Evolutionary conservation across 2,113 vertebrate species (phyloP), one percentile per base, ranked within the genome.

Genomic region (Stegastes partitus): DNA sequence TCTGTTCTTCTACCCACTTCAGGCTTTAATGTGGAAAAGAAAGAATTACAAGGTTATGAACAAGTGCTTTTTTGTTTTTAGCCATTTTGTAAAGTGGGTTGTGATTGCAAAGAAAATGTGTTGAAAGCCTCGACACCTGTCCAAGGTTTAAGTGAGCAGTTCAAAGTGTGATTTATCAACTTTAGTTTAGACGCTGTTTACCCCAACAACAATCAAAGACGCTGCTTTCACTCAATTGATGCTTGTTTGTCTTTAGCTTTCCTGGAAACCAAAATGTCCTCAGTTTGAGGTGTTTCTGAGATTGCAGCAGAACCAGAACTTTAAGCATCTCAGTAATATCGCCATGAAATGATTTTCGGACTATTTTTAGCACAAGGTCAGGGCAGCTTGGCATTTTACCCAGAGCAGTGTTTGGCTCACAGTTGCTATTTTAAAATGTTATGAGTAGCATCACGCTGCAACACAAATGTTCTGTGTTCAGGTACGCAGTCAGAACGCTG

Each of bases 61-160:
- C 28, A 68, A 74, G 70, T 72, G 73, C 53, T 74, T 86, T 87
- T 81, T 83, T 53, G 37, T 83, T 83, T 89, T 73, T 26, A 71
- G 68, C 21, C 23, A 58, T 75, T 72, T 53, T 74, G 2, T 57
- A 37, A 75, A 87, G 77, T 68, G 66, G 58, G 19, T 64, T 28
- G 56, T 79, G 79, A 86, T 65, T 79, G 50, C 22, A 59, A 54
- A 69, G 68, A 31, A 68, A 84, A 72, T 54, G 61, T 4, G 15
- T 25, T 75, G 21, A 82, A 49, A 79, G 74, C 31, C 23, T 10
- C 31, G 3, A 23, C 65, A 64, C 54, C 22, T 37, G 15, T 22
- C 18, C 47, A 74, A 55, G 49, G 74, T 64, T 74, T 25, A 68
- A 51, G 37, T 57, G 31, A 75, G 62, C n/a, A 55, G 26, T 68